These are phyloP conservation scores for Spodoptera litura DNA, from an alignment of 1,140 invertebrate species.

Conservation along the genomic window DNA sequence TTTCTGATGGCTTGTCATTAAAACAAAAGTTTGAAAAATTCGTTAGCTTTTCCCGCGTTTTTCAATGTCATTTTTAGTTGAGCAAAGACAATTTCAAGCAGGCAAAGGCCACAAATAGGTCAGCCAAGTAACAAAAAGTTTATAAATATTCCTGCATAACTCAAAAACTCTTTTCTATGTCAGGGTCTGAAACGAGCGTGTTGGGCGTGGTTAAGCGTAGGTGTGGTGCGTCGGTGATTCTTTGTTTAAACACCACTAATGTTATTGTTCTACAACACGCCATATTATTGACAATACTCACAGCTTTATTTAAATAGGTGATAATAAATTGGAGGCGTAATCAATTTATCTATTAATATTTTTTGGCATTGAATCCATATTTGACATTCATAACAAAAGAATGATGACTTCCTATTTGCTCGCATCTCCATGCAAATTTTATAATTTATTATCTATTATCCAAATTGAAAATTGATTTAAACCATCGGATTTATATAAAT, in stretches of 20 bases:
- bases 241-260: slow-evolving; percentile 48
- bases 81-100: neutral
- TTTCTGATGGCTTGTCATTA: neutral
- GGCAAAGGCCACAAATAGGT: slow-evolving; percentile 9
- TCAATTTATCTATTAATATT: neutral
- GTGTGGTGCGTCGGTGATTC: slow-evolving; percentile 46
- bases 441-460: neutral
- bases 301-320: slow-evolving; percentile 33
- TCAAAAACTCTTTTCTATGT: slow-evolving; percentile 50
- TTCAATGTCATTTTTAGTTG: slow-evolving; percentile 7
- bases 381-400: slow-evolving; percentile 9
- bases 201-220: slow-evolving; percentile 47
- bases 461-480: neutral
- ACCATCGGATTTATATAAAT: neutral
- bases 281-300: slow-evolving; percentile 34
- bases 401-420: neutral
- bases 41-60: neutral
- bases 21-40: neutral
- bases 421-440: slow-evolving; percentile 15
- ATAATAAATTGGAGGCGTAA: slow-evolving; percentile 22
- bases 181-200: slow-evolving; percentile 50
- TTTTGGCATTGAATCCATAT: neutral
- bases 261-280: slow-evolving; percentile 44
- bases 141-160: slow-evolving; percentile 30
- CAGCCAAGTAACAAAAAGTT: slow-evolving; percentile 16